Conservation (phyloP, 2,797 vertebrate species). For the Uromys caudimaculatus region DNA sequence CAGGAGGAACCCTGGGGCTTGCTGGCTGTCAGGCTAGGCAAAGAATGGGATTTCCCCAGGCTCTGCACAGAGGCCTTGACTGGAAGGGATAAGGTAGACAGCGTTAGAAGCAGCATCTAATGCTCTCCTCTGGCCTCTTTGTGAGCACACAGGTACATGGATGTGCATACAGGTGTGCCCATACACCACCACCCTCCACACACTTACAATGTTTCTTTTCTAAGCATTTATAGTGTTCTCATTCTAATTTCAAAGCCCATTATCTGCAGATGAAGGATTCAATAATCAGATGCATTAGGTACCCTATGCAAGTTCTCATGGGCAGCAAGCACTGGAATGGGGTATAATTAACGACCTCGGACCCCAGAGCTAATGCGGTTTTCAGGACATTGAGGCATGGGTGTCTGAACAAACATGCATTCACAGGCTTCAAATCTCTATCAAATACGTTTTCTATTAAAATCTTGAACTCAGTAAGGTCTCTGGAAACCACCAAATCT, state of each 20-base stretch:
- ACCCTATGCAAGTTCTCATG: neutral
- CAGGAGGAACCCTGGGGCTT: neutral
- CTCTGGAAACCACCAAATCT: neutral
- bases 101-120: neutral
- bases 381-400: neutral
- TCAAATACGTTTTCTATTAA: neutral
- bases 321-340: neutral
- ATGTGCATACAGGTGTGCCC: fast-evolving
- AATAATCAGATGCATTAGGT: slow-evolving; percentile 33
- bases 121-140: neutral
- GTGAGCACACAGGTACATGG: neutral
- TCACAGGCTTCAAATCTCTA: neutral
- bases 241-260: neutral
- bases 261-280: slow-evolving; percentile 46
- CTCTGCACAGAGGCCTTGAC: neutral
- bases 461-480: neutral
- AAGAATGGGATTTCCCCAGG: neutral
- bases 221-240: neutral
- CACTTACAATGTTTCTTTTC: neutral
- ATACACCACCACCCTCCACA: neutral
- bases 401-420: neutral
- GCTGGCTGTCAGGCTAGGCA: neutral
- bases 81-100: neutral
- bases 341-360: neutral
- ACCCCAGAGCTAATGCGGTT: neutral